These are phyloP conservation scores for Herminia tarsipennalis DNA, from an alignment of 2,888 invertebrate species.

Conservation along the genomic window DNA sequence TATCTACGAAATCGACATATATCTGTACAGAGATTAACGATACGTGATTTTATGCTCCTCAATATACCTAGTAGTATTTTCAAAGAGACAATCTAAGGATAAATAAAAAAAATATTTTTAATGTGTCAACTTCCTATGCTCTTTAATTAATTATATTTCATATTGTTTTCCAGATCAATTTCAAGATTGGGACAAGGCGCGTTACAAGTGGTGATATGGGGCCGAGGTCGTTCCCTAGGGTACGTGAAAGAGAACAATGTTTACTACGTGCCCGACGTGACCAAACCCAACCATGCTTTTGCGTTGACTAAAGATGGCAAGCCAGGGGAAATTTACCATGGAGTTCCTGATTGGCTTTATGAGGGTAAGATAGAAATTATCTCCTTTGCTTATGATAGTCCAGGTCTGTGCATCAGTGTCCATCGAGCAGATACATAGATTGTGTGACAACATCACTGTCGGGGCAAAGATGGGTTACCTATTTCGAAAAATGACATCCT, in stretches of 20 bases:
- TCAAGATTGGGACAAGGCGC: conserved; percentile 79
- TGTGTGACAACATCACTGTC: too few relatives aligned
- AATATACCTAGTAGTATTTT: too few relatives aligned
- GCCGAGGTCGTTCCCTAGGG: conserved; percentile 68
- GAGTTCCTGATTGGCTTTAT: conserved; percentile 96
- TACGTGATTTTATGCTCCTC: too few relatives aligned
- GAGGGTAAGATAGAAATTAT: conserved; percentile 86
- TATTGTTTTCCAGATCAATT: conserved; percentile 58
- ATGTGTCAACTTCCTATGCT: neutral
- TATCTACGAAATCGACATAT: too few relatives aligned
- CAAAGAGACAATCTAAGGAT: too few relatives aligned
- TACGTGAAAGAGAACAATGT: conserved; percentile 90
- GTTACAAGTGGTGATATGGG: conserved; percentile 87
- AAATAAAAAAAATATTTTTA: too few relatives aligned
- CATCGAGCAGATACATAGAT: too few relatives aligned
- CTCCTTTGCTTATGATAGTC: too few relatives aligned
- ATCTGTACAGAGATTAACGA: too few relatives aligned
- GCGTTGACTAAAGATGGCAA: conserved; percentile 87
- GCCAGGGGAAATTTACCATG: conserved; percentile 90
- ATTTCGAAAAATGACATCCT: too few relatives aligned
- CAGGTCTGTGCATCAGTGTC: too few relatives aligned
- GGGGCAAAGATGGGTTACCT: too few relatives aligned
- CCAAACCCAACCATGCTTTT: conserved; percentile 57
- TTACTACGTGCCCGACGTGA: conserved; percentile 81
- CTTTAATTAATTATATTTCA: neutral